These are phyloP conservation scores for Conomelus anceps DNA, from an alignment of 2,888 invertebrate species.

Conservation along the genomic window DNA sequence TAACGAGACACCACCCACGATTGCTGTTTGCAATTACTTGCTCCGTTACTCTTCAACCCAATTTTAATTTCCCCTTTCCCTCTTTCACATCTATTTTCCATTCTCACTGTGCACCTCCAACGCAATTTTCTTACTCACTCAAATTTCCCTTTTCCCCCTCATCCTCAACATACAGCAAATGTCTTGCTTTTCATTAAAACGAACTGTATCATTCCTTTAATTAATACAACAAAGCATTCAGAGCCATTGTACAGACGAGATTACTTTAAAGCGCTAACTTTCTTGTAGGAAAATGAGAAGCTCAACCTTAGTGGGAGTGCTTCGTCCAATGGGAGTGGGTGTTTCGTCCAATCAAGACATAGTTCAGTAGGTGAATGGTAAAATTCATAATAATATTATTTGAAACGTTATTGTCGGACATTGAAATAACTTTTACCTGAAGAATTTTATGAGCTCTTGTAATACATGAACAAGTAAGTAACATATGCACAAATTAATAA, in stretches of 20 bases:
- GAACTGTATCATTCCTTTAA: not conserved
- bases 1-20: not conserved
- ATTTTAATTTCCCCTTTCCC: not conserved
- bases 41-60: not conserved
- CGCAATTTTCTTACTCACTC: not conserved
- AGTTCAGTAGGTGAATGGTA: no score
- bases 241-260: not conserved
- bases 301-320: not conserved
- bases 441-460: no score
- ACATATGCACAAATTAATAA: no score
- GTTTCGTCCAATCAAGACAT: no score
- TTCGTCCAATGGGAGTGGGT: no score
- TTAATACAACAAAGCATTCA: not conserved
- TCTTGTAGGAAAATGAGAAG: not conserved
- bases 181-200: not conserved
- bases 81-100: not conserved
- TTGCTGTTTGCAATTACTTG: not conserved
- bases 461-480: no score
- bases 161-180: not conserved
- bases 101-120: no score
- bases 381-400: no score
- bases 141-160: not conserved
- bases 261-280: not conserved
- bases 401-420: no score
- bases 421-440: no score